These are phyloP conservation scores for Platyrinchus mystaceus DNA, from an alignment of 2,797 vertebrate genomes.

Conservation along the genomic window DNA sequence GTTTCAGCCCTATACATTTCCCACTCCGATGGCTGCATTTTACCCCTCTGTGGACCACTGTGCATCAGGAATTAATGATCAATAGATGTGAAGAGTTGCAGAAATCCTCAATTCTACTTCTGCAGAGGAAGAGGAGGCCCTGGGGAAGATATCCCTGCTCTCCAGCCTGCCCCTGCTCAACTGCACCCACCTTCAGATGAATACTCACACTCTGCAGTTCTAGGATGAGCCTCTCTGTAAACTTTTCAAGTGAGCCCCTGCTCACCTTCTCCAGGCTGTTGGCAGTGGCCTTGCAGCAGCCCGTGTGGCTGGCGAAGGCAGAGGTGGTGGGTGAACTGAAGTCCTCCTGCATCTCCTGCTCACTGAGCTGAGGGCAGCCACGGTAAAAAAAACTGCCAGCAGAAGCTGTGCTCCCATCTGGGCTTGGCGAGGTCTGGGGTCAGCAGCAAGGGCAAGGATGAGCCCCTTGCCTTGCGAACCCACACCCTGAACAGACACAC, in stretches of 20 bases:
- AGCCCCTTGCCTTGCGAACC: neutral
- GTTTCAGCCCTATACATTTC: neutral
- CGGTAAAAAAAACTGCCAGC: neutral
- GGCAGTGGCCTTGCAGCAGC: slow-evolving; percentile 64
- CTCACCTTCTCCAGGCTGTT: slow-evolving; percentile 67
- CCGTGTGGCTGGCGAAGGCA: slow-evolving; percentile 62
- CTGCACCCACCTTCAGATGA: neutral
- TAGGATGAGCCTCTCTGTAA: slow-evolving; percentile 80
- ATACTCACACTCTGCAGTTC: slow-evolving; percentile 72
- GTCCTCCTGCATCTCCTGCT: slow-evolving; percentile 70
- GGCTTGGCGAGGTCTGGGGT: neutral
- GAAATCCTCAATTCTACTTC: neutral
- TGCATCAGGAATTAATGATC: neutral
- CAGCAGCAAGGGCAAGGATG: neutral
- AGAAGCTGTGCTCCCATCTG: accelerated
- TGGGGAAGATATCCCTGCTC: neutral
- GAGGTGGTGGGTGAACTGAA: slow-evolving; percentile 77
- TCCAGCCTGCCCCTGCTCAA: neutral
- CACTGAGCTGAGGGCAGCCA: slow-evolving; percentile 72
- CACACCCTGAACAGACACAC: neutral
- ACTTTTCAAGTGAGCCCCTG: slow-evolving; percentile 31
- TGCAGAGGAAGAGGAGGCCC: neutral
- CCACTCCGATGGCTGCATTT: neutral
- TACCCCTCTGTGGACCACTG: neutral
- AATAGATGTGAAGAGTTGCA: neutral